Base-by-base conservation (phyloP, 2,888 invertebrate genomes). In the Tridacna gigas region DNA sequence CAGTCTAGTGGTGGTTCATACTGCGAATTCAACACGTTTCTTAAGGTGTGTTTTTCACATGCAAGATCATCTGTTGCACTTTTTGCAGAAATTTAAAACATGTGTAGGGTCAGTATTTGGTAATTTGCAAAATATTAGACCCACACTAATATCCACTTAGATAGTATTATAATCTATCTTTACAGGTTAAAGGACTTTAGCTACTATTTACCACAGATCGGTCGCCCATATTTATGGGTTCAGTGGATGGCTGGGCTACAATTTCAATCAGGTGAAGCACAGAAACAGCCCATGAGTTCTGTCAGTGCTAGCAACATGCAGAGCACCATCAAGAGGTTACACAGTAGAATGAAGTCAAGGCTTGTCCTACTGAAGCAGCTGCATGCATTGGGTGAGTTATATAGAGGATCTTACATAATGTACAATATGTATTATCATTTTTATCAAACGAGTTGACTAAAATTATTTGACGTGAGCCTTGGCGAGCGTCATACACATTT, bases 161-260 rank as follows among this genome's bases (percentile, higher is more conserved):
- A n/a, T n/a, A n/a, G 37, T 37, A 37, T 37, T 37, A 37, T 37
- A 37, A 37, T 7, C 37, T 56, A 5, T 56, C 20, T 20, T 84
- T 89, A 90, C 90, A 95, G 95, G 0, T 90, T 95, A 71, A 94
- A 95, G 22, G 93, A 94, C 47, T 94, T 95, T 81, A 89, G 92
- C 9, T 88, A 91, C 69, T 94, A 95, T 84, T 91, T 95, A 28
- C 79, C 90, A n/a, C 96, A 97, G 89, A 95, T 92, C 45, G 98
- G 98, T 0, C 96, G 96, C 89, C 98, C 98, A 0, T 99, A 97
- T 93, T 96, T 96, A 86, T 99, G 99, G 99, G 97, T 97, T 0
- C 99, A 99, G 95, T 96, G 96, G 94, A 96, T 99, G 95, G 97
- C 97, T 92, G 98, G 98, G 0, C 95, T 98, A 84, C 97, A 97